Evolutionary conservation across 2,113 vertebrate species (phyloP).

Genomic region (Coturnix japonica): DNA sequence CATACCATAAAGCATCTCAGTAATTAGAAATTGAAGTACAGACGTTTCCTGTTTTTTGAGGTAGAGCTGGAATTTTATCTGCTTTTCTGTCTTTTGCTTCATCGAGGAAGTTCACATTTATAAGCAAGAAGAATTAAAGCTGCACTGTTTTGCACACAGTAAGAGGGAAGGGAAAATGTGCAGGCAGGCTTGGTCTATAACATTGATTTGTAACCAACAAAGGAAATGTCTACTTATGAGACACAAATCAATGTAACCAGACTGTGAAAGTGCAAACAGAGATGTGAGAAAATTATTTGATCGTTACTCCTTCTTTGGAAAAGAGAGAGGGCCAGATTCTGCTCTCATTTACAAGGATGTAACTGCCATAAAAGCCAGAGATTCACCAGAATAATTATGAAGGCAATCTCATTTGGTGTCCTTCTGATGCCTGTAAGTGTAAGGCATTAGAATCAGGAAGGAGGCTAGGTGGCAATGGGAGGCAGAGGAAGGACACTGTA

Average conservation of each 20-base stretch:
- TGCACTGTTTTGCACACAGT: slow-evolving; percentile 55
- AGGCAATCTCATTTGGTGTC: not conserved
- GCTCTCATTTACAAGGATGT: not conserved
- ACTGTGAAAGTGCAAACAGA: slow-evolving; percentile 81
- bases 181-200: slow-evolving; percentile 75
- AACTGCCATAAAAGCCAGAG: not conserved
- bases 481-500: not conserved
- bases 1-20: slow-evolving; percentile 44
- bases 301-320: slow-evolving; percentile 74
- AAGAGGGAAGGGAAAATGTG: slow-evolving; percentile 31
- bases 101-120: slow-evolving; percentile 67
- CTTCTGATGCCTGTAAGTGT: slow-evolving; percentile 32
- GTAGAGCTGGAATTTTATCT: slow-evolving; percentile 36
- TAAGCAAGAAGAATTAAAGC: slow-evolving; percentile 54
- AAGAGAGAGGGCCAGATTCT: slow-evolving; percentile 52
- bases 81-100: slow-evolving; percentile 44
- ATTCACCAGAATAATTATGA: not conserved
- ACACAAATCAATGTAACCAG: slow-evolving; percentile 84
- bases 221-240: slow-evolving; percentile 81
- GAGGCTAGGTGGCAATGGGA: not conserved
- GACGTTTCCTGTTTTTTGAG: slow-evolving; percentile 33
- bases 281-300: slow-evolving; percentile 84
- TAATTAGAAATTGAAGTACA: slow-evolving; percentile 58
- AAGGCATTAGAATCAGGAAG: slow-evolving; percentile 5
- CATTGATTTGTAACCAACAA: slow-evolving; percentile 84